Base-by-base conservation (phyloP, 30 jellyfish, hydroid and myxozoan species). In the Turritopsis rubra region DNA sequence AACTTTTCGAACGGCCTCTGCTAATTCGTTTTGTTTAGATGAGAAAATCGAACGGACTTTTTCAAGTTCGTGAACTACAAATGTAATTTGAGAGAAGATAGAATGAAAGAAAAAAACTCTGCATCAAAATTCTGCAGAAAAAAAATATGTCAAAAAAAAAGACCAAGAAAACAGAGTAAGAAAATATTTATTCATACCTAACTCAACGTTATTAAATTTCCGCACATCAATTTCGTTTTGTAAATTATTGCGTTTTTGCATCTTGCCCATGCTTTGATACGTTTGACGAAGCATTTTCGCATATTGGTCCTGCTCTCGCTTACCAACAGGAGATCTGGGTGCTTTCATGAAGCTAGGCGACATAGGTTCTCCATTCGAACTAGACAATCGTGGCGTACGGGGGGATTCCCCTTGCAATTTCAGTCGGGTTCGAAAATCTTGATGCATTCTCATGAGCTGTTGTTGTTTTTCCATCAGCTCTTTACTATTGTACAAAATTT, bases 391-490 rank as follows among this genome's bases (percentile, higher is more conserved):
- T 41, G 79, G 30, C 16, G 85, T n/a, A 16, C 82, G 24, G 7
- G 82, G 77, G 0, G 85, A 77, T 0, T 77, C 87, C 22, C 29
- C 41, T 65, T 80, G 81, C n/a, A 52, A 23, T 52, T 80, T 80
- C 9, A 80, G 54, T 27, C 81, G 29, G 8, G 87, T 65, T 52
- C 79, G 78, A 80, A 52, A 80, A 21, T 80, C 83, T 52, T 75
- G 65, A 20, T 92, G 96, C 98, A 92, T 87, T 75, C 82, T 91
- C 88, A 78, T 83, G 78, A 92, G 84, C 26, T 90, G 93, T 85
- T 92, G 96, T 73, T 92, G 98, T 80, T 92, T 92, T 21, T 85
- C 91, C 54, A 92, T 88, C 53, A 87, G 83, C 75, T 87, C 96
- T 71, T 88, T 92, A 81, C 93, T 87, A 88, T 88, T 92, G 79